Evolutionary conservation across 2,888 invertebrate species (phyloP).

Genomic region (Chloroclysta siterata): DNA sequence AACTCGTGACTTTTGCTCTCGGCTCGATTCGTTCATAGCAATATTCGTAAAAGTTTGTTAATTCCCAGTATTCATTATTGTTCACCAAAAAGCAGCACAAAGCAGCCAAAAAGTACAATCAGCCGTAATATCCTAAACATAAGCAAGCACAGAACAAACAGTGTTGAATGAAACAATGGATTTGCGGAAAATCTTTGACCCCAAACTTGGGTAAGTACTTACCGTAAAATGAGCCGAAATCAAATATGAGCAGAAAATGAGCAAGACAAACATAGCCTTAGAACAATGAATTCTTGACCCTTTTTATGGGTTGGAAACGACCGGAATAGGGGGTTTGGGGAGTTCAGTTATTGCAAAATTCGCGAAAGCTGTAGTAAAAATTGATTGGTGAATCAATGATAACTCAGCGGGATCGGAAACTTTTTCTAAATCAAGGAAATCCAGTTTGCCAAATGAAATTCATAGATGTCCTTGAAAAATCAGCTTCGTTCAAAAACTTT

Average conservation of each 20-base stretch:
- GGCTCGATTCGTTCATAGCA: background rate
- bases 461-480: background rate
- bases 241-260: constrained; percentile 76
- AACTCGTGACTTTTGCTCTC: too few relatives aligned
- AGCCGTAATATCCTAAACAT: constrained; percentile 32
- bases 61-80: constrained; percentile 18
- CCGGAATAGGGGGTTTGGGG: constrained; percentile 13
- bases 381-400: constrained; percentile 8
- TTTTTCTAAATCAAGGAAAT: background rate
- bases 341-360: constrained; percentile 18
- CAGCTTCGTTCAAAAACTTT: too few relatives aligned
- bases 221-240: constrained; percentile 63
- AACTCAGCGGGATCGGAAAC: constrained; percentile 3
- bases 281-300: constrained; percentile 69
- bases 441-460: background rate
- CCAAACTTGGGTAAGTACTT: constrained; percentile 50
- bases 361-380: constrained; percentile 11
- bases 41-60: constrained; percentile 2
- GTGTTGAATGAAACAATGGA: constrained; percentile 46
- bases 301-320: constrained; percentile 45
- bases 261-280: constrained; percentile 72
- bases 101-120: constrained; percentile 29
- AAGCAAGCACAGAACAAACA: constrained; percentile 37
- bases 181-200: constrained; percentile 63
- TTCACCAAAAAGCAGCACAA: constrained; percentile 30